These are phyloP conservation scores for Gephyroberyx darwinii DNA, from an alignment of 2,797 vertebrate genomes.

Conservation along the genomic window DNA sequence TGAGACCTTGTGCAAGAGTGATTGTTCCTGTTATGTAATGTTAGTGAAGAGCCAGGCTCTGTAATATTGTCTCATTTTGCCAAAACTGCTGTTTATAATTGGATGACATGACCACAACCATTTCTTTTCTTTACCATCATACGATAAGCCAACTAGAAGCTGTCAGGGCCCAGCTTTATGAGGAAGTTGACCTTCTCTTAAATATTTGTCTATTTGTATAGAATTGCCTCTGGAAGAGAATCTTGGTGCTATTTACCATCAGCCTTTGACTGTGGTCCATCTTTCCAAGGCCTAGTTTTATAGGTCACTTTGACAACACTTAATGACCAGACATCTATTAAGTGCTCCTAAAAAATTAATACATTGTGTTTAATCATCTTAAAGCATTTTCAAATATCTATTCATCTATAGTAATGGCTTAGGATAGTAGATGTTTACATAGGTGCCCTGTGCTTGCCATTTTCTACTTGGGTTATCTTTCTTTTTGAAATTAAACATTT, in stretches of 20 bases:
- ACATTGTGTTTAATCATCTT: neutral
- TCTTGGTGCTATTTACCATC: slow-evolving; percentile 50
- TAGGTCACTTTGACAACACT: slow-evolving; percentile 65
- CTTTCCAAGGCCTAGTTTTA: slow-evolving; percentile 79
- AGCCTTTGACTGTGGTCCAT: slow-evolving; percentile 47
- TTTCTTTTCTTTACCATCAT: too few species aligned
- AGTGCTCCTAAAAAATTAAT: slow-evolving; percentile 41
- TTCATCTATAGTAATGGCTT: slow-evolving; percentile 15
- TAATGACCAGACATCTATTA: slow-evolving; percentile 49
- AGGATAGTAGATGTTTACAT: slow-evolving; percentile 16
- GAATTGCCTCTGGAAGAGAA: slow-evolving; percentile 9
- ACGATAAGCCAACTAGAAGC: too few species aligned
- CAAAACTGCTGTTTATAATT: slow-evolving; percentile 39
- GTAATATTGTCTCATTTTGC: slow-evolving; percentile 29
- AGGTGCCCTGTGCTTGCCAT: neutral
- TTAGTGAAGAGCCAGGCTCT: slow-evolving; percentile 13
- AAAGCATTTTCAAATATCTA: slow-evolving; percentile 28
- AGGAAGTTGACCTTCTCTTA: neutral
- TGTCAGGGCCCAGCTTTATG: neutral
- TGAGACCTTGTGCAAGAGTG: slow-evolving; percentile 1
- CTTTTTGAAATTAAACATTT: too few species aligned
- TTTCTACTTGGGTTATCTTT: slow-evolving; percentile 35
- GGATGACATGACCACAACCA: slow-evolving; percentile 11
- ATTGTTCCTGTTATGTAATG: slow-evolving; percentile 8
- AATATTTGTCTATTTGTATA: neutral